A percentile compares a stretch with the other conserved stretches of the same genome.
Conservation (phyloP, 1,140 invertebrate species). For the Lysiphlebus fabarum region DNA sequence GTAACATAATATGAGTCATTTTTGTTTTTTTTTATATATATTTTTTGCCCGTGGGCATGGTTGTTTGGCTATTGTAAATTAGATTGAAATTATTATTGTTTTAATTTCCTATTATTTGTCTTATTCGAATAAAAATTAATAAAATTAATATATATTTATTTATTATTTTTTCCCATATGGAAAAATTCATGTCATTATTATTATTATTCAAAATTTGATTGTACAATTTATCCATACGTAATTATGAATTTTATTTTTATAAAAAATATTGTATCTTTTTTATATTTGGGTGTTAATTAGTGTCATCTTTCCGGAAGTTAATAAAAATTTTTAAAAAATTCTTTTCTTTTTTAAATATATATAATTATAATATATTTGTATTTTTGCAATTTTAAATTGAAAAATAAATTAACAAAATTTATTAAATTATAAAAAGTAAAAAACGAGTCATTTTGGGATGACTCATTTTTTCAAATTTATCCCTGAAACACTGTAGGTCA, state of each 20-base stretch:
- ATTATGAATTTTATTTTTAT: background rate
- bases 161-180: background rate
- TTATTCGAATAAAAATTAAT: background rate
- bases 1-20: slow-evolving; percentile 5
- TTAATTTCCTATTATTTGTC: background rate
- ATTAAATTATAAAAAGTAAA: too few relatives aligned
- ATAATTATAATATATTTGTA: too few relatives aligned
- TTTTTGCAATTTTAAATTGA: too few relatives aligned
- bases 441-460: too few relatives aligned
- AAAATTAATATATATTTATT: background rate
- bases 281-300: too few relatives aligned
- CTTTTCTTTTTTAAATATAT: too few relatives aligned
- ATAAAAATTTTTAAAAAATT: too few relatives aligned
- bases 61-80: background rate
- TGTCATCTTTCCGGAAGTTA: too few relatives aligned
- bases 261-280: too few relatives aligned
- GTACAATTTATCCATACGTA: background rate
- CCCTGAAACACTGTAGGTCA: slow-evolving; percentile 11
- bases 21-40: background rate
- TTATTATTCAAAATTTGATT: too few relatives aligned
- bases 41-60: background rate
- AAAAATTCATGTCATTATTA: background rate
- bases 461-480: background rate
- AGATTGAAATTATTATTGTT: background rate
- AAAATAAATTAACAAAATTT: too few relatives aligned